A percentile compares a stretch with the other conserved stretches of the same genome.
phyloP scores from a whole-genome alignment of 1,140 invertebrate genomes.

The Cheumatopsyche charites region DNA sequence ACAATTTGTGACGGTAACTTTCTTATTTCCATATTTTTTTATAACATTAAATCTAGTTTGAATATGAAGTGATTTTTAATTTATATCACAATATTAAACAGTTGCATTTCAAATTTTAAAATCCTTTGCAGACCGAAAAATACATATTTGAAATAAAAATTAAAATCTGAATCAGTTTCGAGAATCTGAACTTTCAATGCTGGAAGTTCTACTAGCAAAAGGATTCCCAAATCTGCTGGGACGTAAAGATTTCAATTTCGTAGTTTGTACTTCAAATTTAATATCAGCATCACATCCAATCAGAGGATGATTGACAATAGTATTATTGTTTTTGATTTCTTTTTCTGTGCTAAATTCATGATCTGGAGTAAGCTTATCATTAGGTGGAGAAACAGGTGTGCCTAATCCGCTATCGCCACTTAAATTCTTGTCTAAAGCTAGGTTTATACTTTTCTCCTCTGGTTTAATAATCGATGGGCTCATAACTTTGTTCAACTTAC shows the following conservation, averaged over 20 bases:
- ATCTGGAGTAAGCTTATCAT: constrained; percentile 36
- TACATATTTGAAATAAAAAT: background rate
- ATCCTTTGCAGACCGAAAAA: too few species aligned
- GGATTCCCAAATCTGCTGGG: constrained; percentile 48
- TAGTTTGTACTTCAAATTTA: constrained; percentile 59
- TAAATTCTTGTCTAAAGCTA: constrained; percentile 35
- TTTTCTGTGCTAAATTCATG: constrained; percentile 55
- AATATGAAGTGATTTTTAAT: too few species aligned
- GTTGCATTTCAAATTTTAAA: too few species aligned
- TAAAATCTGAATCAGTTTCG: constrained; percentile 15
- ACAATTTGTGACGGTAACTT: too few species aligned
- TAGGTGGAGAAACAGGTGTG: constrained; percentile 52
- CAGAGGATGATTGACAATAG: constrained; percentile 59
- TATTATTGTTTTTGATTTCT: constrained; percentile 50
- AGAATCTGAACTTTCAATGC: constrained; percentile 20
- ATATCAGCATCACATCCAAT: constrained; percentile 62
- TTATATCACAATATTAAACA: background rate
- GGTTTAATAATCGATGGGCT: constrained; percentile 51
- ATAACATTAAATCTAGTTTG: too few species aligned
- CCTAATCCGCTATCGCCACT: constrained; percentile 53
- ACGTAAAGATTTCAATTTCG: constrained; percentile 58
- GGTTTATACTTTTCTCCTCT: constrained; percentile 37
- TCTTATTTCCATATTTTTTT: too few species aligned
- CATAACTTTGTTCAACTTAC: constrained; percentile 53
- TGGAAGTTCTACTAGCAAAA: constrained; percentile 19